phyloP scores from a whole-genome alignment of 2,797 vertebrate genomes.

The Gobio occitaniae region DNA sequence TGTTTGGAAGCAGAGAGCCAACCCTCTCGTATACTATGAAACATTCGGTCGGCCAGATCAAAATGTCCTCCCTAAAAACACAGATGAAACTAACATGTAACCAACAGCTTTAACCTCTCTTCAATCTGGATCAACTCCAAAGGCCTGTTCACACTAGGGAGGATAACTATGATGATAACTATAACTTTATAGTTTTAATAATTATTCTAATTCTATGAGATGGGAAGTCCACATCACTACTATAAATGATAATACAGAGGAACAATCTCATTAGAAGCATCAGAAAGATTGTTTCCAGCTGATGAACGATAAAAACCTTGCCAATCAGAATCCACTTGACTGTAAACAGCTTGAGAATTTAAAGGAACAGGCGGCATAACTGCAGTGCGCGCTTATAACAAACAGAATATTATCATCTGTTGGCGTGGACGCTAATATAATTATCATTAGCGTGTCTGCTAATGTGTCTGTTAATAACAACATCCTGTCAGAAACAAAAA shows the following conservation, averaged over 20 bases:
- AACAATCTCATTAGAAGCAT: neutral
- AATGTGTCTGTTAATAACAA: neutral
- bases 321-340: neutral
- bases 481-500: neutral
- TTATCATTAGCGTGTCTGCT: neutral
- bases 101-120: neutral
- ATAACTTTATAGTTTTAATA: neutral
- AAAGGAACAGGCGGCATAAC: neutral
- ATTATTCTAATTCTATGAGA: neutral
- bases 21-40: conserved; percentile 95
- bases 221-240: neutral
- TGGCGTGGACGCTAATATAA: neutral
- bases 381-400: neutral
- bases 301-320: neutral
- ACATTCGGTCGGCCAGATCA: conserved; percentile 98
- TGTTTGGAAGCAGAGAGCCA: conserved; percentile 98
- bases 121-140: neutral
- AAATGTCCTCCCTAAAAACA: conserved; percentile 92
- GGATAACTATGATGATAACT: neutral
- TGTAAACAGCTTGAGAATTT: neutral
- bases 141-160: neutral
- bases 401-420: neutral
- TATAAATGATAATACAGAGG: neutral
- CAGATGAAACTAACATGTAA: conserved; percentile 19
- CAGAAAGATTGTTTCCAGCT: neutral